These are phyloP conservation scores for Nomada fucata DNA, from an alignment of 2,888 invertebrate genomes.

Conservation along the genomic window DNA sequence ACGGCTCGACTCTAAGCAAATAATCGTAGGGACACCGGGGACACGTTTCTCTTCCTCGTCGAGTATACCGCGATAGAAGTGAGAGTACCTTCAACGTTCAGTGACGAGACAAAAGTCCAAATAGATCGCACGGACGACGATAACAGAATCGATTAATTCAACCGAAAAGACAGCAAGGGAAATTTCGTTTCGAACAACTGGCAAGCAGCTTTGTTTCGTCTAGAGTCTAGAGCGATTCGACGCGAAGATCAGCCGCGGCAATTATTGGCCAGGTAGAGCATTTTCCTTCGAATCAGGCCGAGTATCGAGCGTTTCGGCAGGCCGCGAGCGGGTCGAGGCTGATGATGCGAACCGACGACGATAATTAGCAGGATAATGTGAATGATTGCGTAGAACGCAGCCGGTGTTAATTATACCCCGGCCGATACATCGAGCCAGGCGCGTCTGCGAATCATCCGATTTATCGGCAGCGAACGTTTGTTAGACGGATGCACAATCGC, in stretches of 20 bases:
- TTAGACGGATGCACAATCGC: slow-evolving; percentile 52
- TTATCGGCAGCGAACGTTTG: slow-evolving; percentile 63
- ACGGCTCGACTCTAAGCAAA: no score
- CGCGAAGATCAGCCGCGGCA: slow-evolving; percentile 9
- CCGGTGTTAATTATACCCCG: slow-evolving; percentile 65
- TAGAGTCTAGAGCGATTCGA: background rate
- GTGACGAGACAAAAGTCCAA: no score
- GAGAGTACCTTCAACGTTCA: no score
- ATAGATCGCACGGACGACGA: no score
- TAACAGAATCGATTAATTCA: no score
- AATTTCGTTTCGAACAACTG: no score
- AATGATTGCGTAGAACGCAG: slow-evolving; percentile 61
- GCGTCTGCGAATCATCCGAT: slow-evolving; percentile 60
- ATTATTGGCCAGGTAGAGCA: slow-evolving; percentile 6
- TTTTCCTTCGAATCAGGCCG: slow-evolving; percentile 41
- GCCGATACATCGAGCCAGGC: slow-evolving; percentile 56
- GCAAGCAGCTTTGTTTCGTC: no score
- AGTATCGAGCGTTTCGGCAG: slow-evolving; percentile 46
- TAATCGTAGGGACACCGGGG: no score
- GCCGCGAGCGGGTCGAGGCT: slow-evolving; percentile 19
- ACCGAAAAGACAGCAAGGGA: no score
- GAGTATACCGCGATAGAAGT: no score
- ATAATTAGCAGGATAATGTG: slow-evolving; percentile 65
- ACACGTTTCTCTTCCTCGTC: no score
- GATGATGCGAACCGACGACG: slow-evolving; percentile 55